phyloP scores from a whole-genome alignment of 2,888 invertebrate genomes.

The Ophion costatus region DNA sequence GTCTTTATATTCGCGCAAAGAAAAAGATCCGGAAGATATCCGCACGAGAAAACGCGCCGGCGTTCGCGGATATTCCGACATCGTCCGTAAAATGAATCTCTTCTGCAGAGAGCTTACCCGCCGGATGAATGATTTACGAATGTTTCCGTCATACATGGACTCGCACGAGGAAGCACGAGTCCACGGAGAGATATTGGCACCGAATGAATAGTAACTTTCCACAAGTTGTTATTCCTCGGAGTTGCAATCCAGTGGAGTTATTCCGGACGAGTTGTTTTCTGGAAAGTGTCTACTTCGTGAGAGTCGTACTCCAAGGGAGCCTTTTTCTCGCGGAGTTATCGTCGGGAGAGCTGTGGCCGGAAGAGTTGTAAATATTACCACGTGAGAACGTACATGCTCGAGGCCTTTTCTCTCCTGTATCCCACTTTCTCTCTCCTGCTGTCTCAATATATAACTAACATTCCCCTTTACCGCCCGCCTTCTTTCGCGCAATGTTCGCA shows the following conservation, averaged over 20 bases:
- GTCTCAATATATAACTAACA: conserved; percentile 24
- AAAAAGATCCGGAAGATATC: not conserved
- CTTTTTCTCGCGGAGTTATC: conserved; percentile 21
- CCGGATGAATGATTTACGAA: conserved; percentile 21
- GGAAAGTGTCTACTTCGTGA: conserved; percentile 4
- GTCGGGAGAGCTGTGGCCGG: conserved; percentile 22
- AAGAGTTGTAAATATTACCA: conserved; percentile 21
- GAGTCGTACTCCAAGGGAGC: conserved; percentile 16
- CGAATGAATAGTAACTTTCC: conserved; percentile 14
- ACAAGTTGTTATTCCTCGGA: not conserved
- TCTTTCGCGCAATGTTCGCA: conserved; percentile 20
- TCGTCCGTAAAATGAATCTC: not conserved
- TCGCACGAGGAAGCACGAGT: conserved; percentile 1
- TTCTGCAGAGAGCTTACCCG: not conserved
- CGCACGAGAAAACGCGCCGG: not conserved
- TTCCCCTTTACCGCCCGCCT: conserved; percentile 20
- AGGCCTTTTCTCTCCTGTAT: conserved; percentile 5
- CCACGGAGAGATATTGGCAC: not conserved
- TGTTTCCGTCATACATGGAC: not conserved
- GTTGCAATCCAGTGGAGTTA: conserved; percentile 7
- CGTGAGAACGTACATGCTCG: conserved; percentile 24
- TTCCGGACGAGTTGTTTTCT: conserved; percentile 20
- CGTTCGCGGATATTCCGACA: not conserved
- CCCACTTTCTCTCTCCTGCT: not conserved
- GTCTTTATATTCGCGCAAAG: too few species aligned